Base-by-base conservation (phyloP, 2,888 invertebrate genomes). In the Scaeva pyrastri region DNA sequence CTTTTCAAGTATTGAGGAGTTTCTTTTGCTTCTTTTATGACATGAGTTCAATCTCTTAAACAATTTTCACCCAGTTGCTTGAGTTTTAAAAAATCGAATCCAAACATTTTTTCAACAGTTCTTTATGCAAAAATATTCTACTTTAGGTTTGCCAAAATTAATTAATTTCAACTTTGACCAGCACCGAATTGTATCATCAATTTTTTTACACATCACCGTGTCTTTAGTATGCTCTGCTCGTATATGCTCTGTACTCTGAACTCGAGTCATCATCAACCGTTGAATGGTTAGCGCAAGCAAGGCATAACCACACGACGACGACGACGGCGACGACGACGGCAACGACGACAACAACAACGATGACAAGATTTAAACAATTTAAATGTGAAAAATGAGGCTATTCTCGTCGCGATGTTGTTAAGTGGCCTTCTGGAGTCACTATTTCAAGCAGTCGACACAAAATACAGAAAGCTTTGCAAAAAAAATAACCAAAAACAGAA, bases 401-500 rank as follows among this genome's bases (percentile, higher is more conserved):
- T 70, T 78, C 71, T 45, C 64, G 19, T 66, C 50, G 77, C 74
- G 62, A 70, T 76, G 81, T 71, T 70, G 55, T 64, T 48, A 71
- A 81, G 64, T 81, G 81, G 76, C 75, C 81, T 71, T 81, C 75
- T 64, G 41, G 43, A 83, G 62, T 62, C 43, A 62, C 39, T 16
- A 26, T 26, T 45, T 48, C 36, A 50, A 66, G 2, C 2, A 68
- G 70, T 26, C 55, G 70, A 68, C 64, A 55, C 39, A 70, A 70
- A 64, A 64, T 43, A 70, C 48, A 62, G 23, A 71, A 48, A 72
- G 60, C 68, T 73, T 73, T 71, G 70, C 70, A 48, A 64, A 70
- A 72, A 31, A 23, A 19, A 36, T 11, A 39, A 21, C 8, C 21
- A 12, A 10, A 56, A 64, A 64, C 64, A 26, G n/a, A 43, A 23